Base-by-base conservation (phyloP, 2,888 invertebrate species). In the Ethmia dodecea region DNA sequence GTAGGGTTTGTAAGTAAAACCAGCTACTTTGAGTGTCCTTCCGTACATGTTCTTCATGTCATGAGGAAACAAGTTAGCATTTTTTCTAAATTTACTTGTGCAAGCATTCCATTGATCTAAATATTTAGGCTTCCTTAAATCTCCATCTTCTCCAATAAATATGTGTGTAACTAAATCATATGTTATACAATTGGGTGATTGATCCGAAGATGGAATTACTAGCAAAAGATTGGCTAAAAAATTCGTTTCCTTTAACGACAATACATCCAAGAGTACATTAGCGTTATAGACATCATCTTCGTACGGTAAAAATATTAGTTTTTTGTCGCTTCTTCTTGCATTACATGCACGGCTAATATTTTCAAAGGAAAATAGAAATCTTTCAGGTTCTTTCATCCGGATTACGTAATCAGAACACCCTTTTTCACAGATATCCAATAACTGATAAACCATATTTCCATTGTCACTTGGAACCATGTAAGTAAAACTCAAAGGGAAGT, bases 1-100 rank as follows among this genome's bases (percentile, higher is more conserved):
- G 50, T 90, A 91, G 0, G 91, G 91, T 49, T 87, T 87, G 50
- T 91, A 91, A 20, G 78, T 83, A 55, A 91, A 89, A 37, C 86
- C 81, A 6, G 89, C 88, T 14, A 89, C 73, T 55, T 67, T 86
- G 3, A 90, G 48, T 1, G 47, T 52, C 63, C 80, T 87, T 0
- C 88, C 88, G 26, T 73, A 41, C 37, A 88, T 59, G 47, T 88
- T 71, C 0, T 47, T 48, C 45, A 88, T 60, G 43, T 88, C 75
- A 46, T 88, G 77, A 3, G 87, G 87, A 60, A 87, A 88, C 18
- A 88, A 51, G 55, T 80, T 64, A 2, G 40, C 52, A 33, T 65
- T 55, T 2, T 51, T 52, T 35, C 57, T 47, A 55, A 87, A 86
- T 5, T 47, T 45, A n/a, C 48, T 24, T 3, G 55, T 58, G 38